Conservation (phyloP, 2,113 vertebrate species). For the Gasterosteus aculeatus region DNA sequence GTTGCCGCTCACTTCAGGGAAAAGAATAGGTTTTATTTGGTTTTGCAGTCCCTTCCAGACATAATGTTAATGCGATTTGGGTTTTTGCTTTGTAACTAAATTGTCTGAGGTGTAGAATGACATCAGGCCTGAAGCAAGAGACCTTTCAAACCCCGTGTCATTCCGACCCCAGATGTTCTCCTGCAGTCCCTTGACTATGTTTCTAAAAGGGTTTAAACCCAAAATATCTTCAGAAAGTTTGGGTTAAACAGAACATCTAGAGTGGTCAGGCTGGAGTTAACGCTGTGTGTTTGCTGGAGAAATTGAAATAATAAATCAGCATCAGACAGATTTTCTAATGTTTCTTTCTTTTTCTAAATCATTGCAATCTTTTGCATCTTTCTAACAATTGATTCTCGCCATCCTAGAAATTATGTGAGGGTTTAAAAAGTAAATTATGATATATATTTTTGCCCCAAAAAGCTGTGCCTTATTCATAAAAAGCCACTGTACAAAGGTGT, state of each 20-base stretch:
- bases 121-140: neutral
- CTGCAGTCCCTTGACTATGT: no score
- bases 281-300: neutral
- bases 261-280: neutral
- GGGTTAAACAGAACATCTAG: no score
- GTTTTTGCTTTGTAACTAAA: constrained; percentile 5
- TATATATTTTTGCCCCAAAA: no score
- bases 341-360: neutral
- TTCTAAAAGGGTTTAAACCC: no score
- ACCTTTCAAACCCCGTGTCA: neutral
- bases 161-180: neutral
- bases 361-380: neutral
- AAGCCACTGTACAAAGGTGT: neutral
- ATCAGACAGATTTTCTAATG: neutral
- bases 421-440: no score
- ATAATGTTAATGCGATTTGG: constrained; percentile 4
- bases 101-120: neutral
- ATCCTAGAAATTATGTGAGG: no score
- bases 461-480: neutral
- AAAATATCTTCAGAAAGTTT: no score
- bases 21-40: neutral
- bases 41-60: neutral
- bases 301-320: neutral
- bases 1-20: neutral
- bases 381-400: no score